Evolutionary conservation across 2,888 invertebrate genomes (phyloP), one percentile per base, ranked within the genome.

Genomic region (Cerastoderma edule): DNA sequence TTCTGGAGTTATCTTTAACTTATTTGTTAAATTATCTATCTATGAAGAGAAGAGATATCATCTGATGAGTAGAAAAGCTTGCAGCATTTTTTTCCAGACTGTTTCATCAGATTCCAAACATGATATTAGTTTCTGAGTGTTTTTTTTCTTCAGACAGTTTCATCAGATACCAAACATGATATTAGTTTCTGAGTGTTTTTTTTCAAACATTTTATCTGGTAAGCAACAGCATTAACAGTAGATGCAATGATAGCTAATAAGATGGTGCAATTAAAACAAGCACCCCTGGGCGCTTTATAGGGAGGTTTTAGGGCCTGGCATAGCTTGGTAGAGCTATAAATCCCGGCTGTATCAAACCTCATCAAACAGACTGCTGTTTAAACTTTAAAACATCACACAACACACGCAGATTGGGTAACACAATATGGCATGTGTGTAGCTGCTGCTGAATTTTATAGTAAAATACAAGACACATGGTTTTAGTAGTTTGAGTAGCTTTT

Each of bases 211-310:
- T n/a, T n/a, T n/a, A n/a, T n/a, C n/a, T n/a, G n/a, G n/a, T n/a
- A n/a, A n/a, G n/a, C n/a, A n/a, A n/a, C 50, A 50, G 22, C 22
- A n/a, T n/a, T 50, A n/a, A 13, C 50, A 8, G 5, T 13, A 50
- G 50, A 5, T 50, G n/a, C 27, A 27, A 32, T 56, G 28, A 56
- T 56, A 30, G 30, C 32, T 56, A 56, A 56, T 32, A 32, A 56
- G 56, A 24, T 56, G 56, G 22, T 56, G 56, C 56, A 56, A 56
- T 56, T 56, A 56, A 56, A 56, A 19, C 32, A 32, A 27, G 56
- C 56, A 56, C 56, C 28, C 56, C 56, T 32, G 53, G 22, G 53
- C 27, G 24, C 53, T 27, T 53, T 53, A 53, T 53, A 27, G n/a
- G 53, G n/a, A 22, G 53, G 16, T n/a, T 13, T 28, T 27, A 5